Evolutionary conservation across 1,140 invertebrate genomes (phyloP), one percentile per base, ranked within the genome.

Genomic region (Danaus plexippus): DNA sequence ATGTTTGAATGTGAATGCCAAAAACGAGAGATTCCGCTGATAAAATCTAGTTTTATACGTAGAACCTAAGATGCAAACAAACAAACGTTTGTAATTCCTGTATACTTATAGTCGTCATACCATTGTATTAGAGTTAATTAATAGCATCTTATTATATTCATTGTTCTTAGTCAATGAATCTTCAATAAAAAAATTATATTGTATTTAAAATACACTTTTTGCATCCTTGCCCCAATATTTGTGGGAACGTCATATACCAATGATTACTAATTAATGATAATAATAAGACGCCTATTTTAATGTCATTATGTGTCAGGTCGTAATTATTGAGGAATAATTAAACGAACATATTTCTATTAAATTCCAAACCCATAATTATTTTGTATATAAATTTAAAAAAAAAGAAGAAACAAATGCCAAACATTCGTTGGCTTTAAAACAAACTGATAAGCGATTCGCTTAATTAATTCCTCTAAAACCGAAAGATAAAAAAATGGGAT

Each of bases 381-480:
- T 11, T 47, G 7, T 50, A 11, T 9, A 41, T 41, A 50, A 41
- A 15, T 15, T n/a, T n/a, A 50, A 11, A 40, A 50, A 12, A 12
- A 50, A 32, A 32, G 22, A 32, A 32, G 22, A 32, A 32, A 4
- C 7, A 8, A 8, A 32, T 6, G 22, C 49, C 13, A 51, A 11
- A 10, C 55, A 40, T 22, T 52, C 49, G 48, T 51, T 57, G 52
- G 15, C 49, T 22, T 18, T 57, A 52, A 57, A 57, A 57, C 55
- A 60, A 54, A 50, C 48, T 43, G 53, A 61, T 61, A 65, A 65
- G 57, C 61, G 48, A 41, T 48, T 54, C 47, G 43, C 51, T 73
- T 77, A 73, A 77, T 73, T 77, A 77, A 67, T 69, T 71, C 63
- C 62, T 70, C 66, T 64, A 62, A 63, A 71, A 60, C 60, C 53